These are phyloP conservation scores for Chelonus insularis DNA, from an alignment of 1,140 invertebrate genomes.

Conservation along the genomic window DNA sequence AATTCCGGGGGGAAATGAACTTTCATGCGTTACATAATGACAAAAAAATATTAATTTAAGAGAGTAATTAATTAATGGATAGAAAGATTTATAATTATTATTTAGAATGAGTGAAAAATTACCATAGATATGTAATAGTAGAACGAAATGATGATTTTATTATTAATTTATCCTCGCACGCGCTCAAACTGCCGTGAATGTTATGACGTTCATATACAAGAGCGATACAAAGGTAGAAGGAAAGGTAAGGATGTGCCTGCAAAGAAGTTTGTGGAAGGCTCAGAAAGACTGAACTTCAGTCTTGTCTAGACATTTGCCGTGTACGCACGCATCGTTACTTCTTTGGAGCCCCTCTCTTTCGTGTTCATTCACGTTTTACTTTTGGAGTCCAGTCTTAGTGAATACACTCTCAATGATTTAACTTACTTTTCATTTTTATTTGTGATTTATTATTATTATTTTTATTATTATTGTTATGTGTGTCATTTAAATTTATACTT, in stretches of 20 bases:
- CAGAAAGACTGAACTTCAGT: conserved; percentile 42
- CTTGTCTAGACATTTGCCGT: conserved; percentile 45
- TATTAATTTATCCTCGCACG: conserved; percentile 7
- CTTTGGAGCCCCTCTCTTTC: no score
- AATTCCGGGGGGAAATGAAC: conserved; percentile 6
- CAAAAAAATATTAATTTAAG: background rate
- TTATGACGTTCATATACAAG: conserved; percentile 9
- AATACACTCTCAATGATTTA: no score
- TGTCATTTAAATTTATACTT: no score
- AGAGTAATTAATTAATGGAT: conserved; percentile 10
- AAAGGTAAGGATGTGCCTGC: conserved; percentile 37
- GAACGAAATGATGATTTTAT: background rate
- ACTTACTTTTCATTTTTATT: no score
- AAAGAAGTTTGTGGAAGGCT: conserved; percentile 37
- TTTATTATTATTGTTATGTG: no score
- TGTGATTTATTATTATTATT: background rate
- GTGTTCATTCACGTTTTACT: background rate
- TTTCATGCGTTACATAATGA: conserved; percentile 16
- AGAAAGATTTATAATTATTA: background rate
- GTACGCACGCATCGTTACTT: conserved; percentile 38
- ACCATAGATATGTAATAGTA: background rate
- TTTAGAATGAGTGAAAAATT: background rate
- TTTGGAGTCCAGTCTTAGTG: no score
- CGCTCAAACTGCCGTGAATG: background rate
- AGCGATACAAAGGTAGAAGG: conserved; percentile 10